These are phyloP conservation scores for Artibeus jamaicensis DNA, from an alignment of 2,797 vertebrate genomes.

Conservation along the genomic window DNA sequence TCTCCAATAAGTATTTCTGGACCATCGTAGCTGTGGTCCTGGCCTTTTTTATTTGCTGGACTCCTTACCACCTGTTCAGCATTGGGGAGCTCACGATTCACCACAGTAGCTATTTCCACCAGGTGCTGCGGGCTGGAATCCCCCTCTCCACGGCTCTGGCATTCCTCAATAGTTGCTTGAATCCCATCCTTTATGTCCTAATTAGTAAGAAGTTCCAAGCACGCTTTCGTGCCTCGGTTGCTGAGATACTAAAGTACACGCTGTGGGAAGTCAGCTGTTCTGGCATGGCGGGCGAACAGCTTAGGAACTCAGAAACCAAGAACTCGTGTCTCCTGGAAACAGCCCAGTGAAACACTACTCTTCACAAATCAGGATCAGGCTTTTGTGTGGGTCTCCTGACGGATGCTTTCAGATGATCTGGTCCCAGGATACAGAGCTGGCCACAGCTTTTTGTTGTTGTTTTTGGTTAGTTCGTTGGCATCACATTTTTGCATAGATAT, in stretches of 20 bases:
- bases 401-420: not conserved
- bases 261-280: slow-evolving; percentile 93
- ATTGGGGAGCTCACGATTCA: slow-evolving; percentile 93
- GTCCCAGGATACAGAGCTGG: not conserved
- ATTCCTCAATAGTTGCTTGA: slow-evolving; percentile 97
- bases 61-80: slow-evolving; percentile 92
- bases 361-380: not conserved
- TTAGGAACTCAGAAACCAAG: slow-evolving; percentile 80
- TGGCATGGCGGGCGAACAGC: slow-evolving; percentile 87
- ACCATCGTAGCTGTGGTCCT: slow-evolving; percentile 90
- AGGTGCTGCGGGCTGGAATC: slow-evolving; percentile 87
- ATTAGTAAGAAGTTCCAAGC: slow-evolving; percentile 90
- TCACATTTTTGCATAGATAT: not conserved
- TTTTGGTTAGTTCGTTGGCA: not conserved
- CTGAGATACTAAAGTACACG: slow-evolving; percentile 91
- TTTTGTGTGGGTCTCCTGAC: not conserved
- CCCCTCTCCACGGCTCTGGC: slow-evolving; percentile 93
- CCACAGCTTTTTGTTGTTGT: not conserved
- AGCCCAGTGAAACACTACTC: slow-evolving; percentile 70
- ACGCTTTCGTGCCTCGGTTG: slow-evolving; percentile 87
- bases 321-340: slow-evolving; percentile 74
- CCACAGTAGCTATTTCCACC: slow-evolving; percentile 81
- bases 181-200: slow-evolving; percentile 95
- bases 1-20: slow-evolving; percentile 91
- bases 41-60: slow-evolving; percentile 96